Evolutionary conservation across 2,797 vertebrate genomes (phyloP).

Genomic region (Ptychobarbus kaznakovi): DNA sequence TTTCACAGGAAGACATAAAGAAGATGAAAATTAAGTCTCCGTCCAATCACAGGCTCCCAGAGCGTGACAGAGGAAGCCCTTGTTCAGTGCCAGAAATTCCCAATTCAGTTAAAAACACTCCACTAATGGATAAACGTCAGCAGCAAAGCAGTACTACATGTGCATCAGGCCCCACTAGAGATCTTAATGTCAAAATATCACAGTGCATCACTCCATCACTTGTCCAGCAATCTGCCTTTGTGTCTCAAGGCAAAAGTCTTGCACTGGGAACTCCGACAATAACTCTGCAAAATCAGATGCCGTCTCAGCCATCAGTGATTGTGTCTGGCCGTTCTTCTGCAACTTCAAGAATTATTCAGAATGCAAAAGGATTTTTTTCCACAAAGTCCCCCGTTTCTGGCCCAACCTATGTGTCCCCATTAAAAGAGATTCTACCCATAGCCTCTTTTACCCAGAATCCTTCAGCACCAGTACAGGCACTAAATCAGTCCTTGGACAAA

Average conservation of each 20-base stretch:
- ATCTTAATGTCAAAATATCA: conserved; percentile 41
- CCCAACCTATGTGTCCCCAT: conserved; percentile 37
- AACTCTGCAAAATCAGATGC: conserved; percentile 47
- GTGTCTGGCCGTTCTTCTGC: conserved; percentile 41
- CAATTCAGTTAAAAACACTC: background rate
- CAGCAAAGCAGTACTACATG: conserved; percentile 4
- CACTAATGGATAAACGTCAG: background rate
- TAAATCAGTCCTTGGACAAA: conserved; percentile 62
- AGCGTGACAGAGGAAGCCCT: conserved; percentile 38
- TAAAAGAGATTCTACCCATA: conserved; percentile 39
- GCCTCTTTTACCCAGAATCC: conserved; percentile 31
- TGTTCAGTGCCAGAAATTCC: conserved; percentile 28
- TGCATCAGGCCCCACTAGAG: background rate
- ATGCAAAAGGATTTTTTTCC: conserved; percentile 51
- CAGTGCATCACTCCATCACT: conserved; percentile 51
- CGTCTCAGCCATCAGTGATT: conserved; percentile 41
- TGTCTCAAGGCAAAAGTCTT: conserved; percentile 31
- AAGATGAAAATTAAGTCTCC: conserved; percentile 87
- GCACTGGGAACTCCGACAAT: conserved; percentile 57
- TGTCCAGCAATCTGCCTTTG: conserved; percentile 37
- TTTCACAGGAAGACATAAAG: conserved; percentile 87
- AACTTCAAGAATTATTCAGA: conserved; percentile 50
- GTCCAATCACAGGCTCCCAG: conserved; percentile 77
- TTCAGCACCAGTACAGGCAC: background rate
- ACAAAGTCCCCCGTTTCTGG: conserved; percentile 19